Conservation (phyloP, 2,888 invertebrate genomes). For the Rhamphomyia laevipes region DNA sequence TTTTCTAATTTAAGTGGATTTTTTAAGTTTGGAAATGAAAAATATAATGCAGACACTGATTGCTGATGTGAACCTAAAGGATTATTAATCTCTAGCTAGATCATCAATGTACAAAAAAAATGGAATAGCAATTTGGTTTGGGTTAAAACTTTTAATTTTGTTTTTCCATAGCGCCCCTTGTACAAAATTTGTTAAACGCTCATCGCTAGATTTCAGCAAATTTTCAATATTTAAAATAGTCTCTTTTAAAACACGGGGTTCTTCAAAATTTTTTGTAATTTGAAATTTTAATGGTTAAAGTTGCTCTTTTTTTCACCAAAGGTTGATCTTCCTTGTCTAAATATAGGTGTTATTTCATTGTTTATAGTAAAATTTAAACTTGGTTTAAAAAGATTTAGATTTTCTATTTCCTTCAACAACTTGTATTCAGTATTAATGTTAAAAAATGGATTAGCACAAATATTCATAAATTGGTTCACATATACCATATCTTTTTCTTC, state of each 20-base stretch:
- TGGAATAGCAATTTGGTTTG: not conserved
- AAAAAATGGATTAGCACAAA: not conserved
- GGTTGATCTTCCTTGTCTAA: not conserved
- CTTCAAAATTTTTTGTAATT: not conserved
- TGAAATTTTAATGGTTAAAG: not conserved
- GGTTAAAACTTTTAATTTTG: not conserved
- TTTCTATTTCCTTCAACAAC: not conserved
- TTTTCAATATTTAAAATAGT: not conserved
- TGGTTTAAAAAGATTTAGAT: not conserved
- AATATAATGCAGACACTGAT: slow-evolving; percentile 1
- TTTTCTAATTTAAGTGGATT: not conserved
- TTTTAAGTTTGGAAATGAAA: slow-evolving; percentile 1
- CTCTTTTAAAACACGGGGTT: not conserved
- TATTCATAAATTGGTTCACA: not conserved
- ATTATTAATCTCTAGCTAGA: not conserved
- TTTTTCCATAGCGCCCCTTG: slow-evolving; percentile 4
- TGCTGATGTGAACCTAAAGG: not conserved
- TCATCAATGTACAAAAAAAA: slow-evolving; percentile 1
- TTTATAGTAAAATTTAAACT: not conserved
- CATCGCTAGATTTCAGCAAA: not conserved
- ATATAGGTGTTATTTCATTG: not conserved
- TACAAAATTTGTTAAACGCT: slow-evolving; percentile 2
- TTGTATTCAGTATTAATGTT: not conserved
- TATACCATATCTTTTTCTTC: not conserved
- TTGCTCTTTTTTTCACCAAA: not conserved